Evolutionary conservation across 2,797 vertebrate genomes (phyloP).

Genomic region (Apogon talboti): DNA sequence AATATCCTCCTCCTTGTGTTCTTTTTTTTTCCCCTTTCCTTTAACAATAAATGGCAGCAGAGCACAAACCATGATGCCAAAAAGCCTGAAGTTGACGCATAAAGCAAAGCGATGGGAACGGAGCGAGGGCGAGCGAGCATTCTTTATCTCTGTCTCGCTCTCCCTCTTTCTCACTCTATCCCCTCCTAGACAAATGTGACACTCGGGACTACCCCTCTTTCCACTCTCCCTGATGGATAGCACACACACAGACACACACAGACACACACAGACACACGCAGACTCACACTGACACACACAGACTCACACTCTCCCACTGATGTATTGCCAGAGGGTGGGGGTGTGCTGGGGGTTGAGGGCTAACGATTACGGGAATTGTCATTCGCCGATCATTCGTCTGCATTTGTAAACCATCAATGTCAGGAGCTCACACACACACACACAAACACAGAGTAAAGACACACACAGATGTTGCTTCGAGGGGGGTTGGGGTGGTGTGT

Average conservation of each 20-base stretch:
- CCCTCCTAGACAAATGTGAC: slow-evolving; percentile 72
- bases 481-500: slow-evolving; percentile 18
- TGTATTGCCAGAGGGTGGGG: slow-evolving; percentile 57
- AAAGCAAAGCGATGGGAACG: slow-evolving; percentile 17
- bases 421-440: slow-evolving; percentile 47
- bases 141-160: slow-evolving; percentile 24
- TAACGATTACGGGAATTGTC: slow-evolving; percentile 77
- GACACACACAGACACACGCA: slow-evolving; percentile 36
- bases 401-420: slow-evolving; percentile 81
- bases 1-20: slow-evolving; percentile 13
- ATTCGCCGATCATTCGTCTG: slow-evolving; percentile 76
- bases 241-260: slow-evolving; percentile 34
- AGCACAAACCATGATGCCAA: slow-evolving; percentile 15
- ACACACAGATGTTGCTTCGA: slow-evolving; percentile 29
- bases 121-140: slow-evolving; percentile 1
- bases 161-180: slow-evolving; percentile 19
- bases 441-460: slow-evolving; percentile 21
- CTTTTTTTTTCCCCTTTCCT: slow-evolving; percentile 31
- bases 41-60: slow-evolving; percentile 28
- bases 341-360: slow-evolving; percentile 48
- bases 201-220: slow-evolving; percentile 71
- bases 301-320: slow-evolving; percentile 41
- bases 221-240: slow-evolving; percentile 74
- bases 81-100: slow-evolving; percentile 18
- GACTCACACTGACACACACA: too few relatives aligned